These are phyloP conservation scores for Stenurella melanura DNA, from an alignment of 2,888 invertebrate species.

Conservation along the genomic window DNA sequence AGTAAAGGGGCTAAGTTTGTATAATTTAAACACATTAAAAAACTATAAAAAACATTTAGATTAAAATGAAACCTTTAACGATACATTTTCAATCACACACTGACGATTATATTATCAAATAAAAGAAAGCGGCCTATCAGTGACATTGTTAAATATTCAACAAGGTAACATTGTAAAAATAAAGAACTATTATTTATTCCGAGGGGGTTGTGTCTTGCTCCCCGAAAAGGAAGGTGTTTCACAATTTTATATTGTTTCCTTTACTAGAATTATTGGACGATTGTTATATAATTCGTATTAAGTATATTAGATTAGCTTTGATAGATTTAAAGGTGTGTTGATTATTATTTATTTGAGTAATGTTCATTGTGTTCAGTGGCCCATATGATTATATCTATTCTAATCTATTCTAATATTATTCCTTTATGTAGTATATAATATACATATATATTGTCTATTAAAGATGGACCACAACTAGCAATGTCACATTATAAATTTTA, in stretches of 20 bases:
- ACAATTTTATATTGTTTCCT: slow-evolving; percentile 36
- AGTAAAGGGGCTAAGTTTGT: background rate
- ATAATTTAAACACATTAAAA: background rate
- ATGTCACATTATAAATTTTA: too few species aligned
- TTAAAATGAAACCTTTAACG: background rate
- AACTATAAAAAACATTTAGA: background rate
- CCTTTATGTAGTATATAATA: background rate
- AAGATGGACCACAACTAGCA: too few species aligned
- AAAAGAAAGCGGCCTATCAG: background rate
- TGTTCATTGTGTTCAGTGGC: background rate
- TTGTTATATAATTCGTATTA: slow-evolving; percentile 28
- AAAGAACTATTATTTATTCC: slow-evolving; percentile 44
- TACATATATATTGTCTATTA: too few species aligned
- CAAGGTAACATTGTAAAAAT: slow-evolving; percentile 27
- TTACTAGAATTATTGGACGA: slow-evolving; percentile 19
- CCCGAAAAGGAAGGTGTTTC: slow-evolving; percentile 50
- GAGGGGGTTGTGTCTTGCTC: slow-evolving; percentile 45
- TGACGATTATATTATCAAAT: background rate
- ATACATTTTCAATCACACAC: background rate
- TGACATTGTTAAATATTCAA: slow-evolving; percentile 11
- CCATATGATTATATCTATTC: slow-evolving; percentile 1
- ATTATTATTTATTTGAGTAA: slow-evolving; percentile 16
- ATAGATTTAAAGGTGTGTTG: slow-evolving; percentile 22
- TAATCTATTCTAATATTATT: background rate
- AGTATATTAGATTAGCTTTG: background rate